Conservation (phyloP, 2,797 vertebrate species). For the Holocentrus rufus region DNA sequence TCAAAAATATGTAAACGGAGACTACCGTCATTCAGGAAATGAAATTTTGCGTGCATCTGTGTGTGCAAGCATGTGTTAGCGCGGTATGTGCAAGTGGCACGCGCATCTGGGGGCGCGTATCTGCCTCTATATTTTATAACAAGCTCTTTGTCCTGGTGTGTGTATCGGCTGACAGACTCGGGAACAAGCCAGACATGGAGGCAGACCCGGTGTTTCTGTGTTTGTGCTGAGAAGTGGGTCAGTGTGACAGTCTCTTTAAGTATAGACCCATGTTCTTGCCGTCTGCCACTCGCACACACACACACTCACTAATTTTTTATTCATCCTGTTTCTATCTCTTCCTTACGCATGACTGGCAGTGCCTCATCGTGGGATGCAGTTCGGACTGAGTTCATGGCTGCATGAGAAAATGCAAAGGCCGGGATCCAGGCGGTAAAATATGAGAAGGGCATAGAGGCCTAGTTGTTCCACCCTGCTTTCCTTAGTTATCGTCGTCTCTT, state of each 20-base stretch:
- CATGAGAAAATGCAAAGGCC: not conserved
- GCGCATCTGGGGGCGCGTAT: conserved; percentile 40
- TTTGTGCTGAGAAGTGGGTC: conserved; percentile 24
- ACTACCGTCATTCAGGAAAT: conserved; percentile 25
- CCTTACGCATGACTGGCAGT: not conserved
- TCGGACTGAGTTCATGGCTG: not conserved
- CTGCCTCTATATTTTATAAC: not conserved
- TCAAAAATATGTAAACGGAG: conserved; percentile 38
- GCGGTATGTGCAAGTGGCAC: conserved; percentile 10
- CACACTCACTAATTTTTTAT: not conserved
- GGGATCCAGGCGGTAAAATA: not conserved
- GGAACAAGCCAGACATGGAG: conserved; percentile 3
- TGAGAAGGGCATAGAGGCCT: not conserved
- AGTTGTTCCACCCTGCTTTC: not conserved
- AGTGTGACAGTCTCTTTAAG: not conserved
- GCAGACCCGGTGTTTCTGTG: conserved; percentile 4
- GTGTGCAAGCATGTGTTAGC: conserved; percentile 12
- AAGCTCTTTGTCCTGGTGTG: conserved; percentile 11
- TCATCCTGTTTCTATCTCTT: not conserved
- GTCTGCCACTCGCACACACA: not conserved
- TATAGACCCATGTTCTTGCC: not conserved
- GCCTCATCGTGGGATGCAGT: not conserved
- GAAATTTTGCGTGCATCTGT: not conserved
- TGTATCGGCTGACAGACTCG: conserved; percentile 19
- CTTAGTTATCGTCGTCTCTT: not conserved